Evolutionary conservation across 2,888 invertebrate species (phyloP), one percentile per base, ranked within the genome.

Genomic region (Biston betularia): DNA sequence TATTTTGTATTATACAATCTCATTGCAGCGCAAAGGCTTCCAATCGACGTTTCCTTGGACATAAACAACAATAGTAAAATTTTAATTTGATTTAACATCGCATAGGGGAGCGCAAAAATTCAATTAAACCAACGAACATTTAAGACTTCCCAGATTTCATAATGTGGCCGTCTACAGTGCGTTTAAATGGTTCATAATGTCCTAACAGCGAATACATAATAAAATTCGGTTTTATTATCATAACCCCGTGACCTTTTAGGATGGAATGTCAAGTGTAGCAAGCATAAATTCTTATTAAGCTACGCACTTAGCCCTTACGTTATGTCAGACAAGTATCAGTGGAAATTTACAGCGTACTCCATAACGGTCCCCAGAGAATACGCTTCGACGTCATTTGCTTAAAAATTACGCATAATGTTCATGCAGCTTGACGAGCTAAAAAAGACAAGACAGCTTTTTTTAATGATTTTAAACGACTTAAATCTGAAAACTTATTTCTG

Each of bases 171-270:
- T 59, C 40, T 63, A 24, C 24, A 24, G 24, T 63, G 40, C 63
- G 60, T 69, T 63, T 57, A 67, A 67, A 69, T 67, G 70, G 56
- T 65, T 63, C 72, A 69, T 70, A 69, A 70, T 57, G 61, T 61
- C 57, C 63, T 72, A 67, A 72, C 68, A 63, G 69, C 69, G 65
- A 60, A 69, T 69, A 66, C 48, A 68, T 68, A 72, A 69, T 70
- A 69, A 70, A 70, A 63, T 68, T 60, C 61, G 58, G 59, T 65
- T 72, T 72, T 72, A 72, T 69, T 69, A 69, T 70, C 60, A 72
- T 67, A 69, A 67, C 66, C 64, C 60, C 66, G 63, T 68, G 60
- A 70, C 63, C 70, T 64, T 65, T 69, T 65, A 63, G 67, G 56
- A 63, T 48, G 64, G 68, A 65, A 69, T 63, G 65, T 65, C 71